A percentile compares a stretch with the other conserved stretches of the same genome.
These are phyloP conservation scores for Drosophila parthenogenetica DNA, from an alignment of 2,888 invertebrate species.

Conservation along the genomic window DNA sequence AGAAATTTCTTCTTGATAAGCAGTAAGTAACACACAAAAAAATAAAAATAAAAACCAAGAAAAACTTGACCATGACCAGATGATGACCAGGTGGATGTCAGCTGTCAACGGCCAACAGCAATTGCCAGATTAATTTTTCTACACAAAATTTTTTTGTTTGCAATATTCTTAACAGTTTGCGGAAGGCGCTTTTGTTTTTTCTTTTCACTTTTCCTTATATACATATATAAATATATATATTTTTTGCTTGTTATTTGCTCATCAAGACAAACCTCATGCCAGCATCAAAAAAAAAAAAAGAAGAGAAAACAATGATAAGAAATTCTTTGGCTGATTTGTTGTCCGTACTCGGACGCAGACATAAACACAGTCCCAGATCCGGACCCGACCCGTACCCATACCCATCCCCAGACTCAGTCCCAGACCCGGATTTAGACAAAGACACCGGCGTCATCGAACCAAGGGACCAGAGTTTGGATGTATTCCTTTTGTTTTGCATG, in stretches of 20 bases:
- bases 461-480: conserved; percentile 53
- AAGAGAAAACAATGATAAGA: conserved; percentile 33
- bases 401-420: neutral
- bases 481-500: conserved; percentile 61
- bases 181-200: conserved; percentile 27
- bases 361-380: conserved; percentile 8
- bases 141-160: conserved; percentile 51
- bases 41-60: neutral
- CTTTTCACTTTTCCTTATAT: neutral
- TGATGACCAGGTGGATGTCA: conserved; percentile 50
- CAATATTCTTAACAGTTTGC: conserved; percentile 37
- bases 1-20: conserved; percentile 1
- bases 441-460: conserved; percentile 17
- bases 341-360: conserved; percentile 3
- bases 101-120: conserved; percentile 43
- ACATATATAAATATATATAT: neutral
- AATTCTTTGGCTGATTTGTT: conserved; percentile 54
- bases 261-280: conserved; percentile 21
- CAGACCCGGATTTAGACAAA: conserved; percentile 7
- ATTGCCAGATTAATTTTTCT: conserved; percentile 49
- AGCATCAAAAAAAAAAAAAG: neutral
- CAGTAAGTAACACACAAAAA: conserved; percentile 7
- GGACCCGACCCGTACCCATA: neutral
- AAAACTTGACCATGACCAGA: conserved; percentile 30
- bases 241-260: conserved; percentile 36